phyloP scores from a whole-genome alignment of 2,888 invertebrate species.

The Sepiola atlantica region DNA sequence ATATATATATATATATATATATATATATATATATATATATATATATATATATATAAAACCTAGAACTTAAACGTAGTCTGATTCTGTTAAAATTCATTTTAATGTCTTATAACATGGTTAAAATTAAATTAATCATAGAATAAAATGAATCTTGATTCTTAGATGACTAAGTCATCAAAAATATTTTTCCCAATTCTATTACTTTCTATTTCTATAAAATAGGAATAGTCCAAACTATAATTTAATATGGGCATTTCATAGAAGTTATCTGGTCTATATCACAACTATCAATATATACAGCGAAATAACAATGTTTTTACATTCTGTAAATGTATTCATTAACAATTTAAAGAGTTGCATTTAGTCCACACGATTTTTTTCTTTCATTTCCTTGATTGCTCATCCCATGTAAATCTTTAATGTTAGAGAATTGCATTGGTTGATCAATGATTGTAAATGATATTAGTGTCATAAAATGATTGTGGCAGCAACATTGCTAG shows the following conservation, averaged over 20 bases:
- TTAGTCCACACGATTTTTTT: neutral
- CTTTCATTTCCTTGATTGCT: neutral
- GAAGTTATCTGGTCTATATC: neutral
- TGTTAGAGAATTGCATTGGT: neutral
- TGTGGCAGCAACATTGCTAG: constrained; percentile 7
- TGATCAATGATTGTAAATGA: neutral
- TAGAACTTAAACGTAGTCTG: neutral
- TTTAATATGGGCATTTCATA: neutral
- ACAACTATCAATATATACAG: neutral
- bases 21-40: no score
- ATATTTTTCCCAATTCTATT: neutral
- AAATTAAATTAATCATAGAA: neutral
- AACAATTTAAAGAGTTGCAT: neutral
- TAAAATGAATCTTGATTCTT: neutral
- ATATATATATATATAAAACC: neutral
- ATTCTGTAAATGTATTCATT: neutral
- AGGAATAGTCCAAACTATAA: neutral
- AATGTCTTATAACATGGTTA: neutral
- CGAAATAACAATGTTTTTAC: neutral
- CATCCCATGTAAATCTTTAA: neutral
- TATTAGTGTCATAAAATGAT: neutral
- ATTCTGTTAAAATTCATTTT: neutral
- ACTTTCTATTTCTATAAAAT: neutral
- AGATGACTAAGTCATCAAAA: neutral
- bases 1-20: no score